Evolutionary conservation across 2,888 invertebrate species (phyloP).

Genomic region (Incurvaria masculella): DNA sequence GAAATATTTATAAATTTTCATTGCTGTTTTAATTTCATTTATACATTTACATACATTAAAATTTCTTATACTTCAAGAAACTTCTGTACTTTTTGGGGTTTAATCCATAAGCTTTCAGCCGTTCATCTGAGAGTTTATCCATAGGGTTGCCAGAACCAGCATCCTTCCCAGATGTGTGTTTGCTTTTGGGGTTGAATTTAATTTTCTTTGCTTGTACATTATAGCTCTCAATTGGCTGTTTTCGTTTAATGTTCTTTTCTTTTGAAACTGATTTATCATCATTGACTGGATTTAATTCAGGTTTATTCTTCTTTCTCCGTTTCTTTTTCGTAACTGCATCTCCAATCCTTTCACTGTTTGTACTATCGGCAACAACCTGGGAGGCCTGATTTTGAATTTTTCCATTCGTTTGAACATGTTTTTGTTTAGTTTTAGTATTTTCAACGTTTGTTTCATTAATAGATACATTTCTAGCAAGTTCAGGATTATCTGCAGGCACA

Average conservation of each 20-base stretch:
- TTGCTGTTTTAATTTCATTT: no score
- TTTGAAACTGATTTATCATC: slow-evolving; percentile 3
- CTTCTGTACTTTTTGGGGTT: slow-evolving; percentile 87
- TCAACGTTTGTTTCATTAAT: no score
- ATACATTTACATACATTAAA: slow-evolving; percentile 23
- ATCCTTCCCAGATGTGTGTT: slow-evolving; percentile 23
- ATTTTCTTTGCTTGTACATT: slow-evolving; percentile 18
- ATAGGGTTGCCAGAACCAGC: slow-evolving; percentile 30
- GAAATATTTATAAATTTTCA: no score
- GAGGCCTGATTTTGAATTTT: no score
- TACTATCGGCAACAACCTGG: neutral
- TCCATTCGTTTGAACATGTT: slow-evolving; percentile 5
- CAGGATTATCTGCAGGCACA: neutral
- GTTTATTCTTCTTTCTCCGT: slow-evolving; percentile 22
- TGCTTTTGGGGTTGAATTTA: slow-evolving; percentile 13
- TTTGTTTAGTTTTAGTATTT: no score
- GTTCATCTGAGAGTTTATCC: slow-evolving; percentile 65
- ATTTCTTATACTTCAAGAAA: slow-evolving; percentile 66
- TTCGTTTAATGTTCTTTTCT: slow-evolving; percentile 18
- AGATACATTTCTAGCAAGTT: slow-evolving; percentile 3
- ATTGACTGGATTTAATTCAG: slow-evolving; percentile 17
- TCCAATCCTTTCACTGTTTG: neutral
- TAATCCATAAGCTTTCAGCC: slow-evolving; percentile 87
- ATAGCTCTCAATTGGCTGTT: slow-evolving; percentile 12
- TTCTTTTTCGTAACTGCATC: slow-evolving; percentile 11